phyloP scores from a whole-genome alignment of 2,113 vertebrate species.

The Catagonus wagneri region DNA sequence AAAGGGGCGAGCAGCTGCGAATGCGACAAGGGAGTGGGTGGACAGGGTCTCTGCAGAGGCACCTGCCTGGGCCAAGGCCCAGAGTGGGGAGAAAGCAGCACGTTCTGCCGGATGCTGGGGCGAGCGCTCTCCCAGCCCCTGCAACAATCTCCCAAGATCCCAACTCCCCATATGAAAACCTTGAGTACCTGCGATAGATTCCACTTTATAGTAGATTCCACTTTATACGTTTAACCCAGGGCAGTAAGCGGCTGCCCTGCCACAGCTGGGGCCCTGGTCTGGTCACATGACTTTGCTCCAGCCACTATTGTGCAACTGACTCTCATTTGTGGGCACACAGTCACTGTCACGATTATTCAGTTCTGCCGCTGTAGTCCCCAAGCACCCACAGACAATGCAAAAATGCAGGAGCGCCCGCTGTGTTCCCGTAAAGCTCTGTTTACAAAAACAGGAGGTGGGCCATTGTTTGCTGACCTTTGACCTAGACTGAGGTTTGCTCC shows the following conservation, averaged over 20 bases:
- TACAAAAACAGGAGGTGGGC: not conserved
- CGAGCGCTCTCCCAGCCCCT: fast-evolving
- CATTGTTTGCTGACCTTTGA: not conserved
- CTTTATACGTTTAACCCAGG: too few relatives aligned
- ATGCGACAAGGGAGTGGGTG: fast-evolving
- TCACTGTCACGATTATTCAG: fast-evolving
- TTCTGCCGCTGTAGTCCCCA: fast-evolving
- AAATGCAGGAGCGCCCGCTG: fast-evolving
- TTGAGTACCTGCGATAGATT: fast-evolving
- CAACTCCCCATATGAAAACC: fast-evolving
- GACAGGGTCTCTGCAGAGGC: not conserved
- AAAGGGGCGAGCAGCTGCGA: not conserved
- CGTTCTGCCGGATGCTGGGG: not conserved
- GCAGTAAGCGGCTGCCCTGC: fast-evolving
- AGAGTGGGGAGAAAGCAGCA: fast-evolving
- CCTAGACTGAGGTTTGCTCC: not conserved
- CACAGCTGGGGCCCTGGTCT: fast-evolving
- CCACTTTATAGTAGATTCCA: not conserved
- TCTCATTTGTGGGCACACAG: fast-evolving
- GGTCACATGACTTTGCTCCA: too few relatives aligned
- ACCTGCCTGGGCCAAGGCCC: not conserved
- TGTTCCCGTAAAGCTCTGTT: not conserved
- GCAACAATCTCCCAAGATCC: not conserved
- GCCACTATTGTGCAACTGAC: not conserved
- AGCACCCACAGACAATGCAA: fast-evolving